Evolutionary conservation across 1,140 invertebrate genomes (phyloP).

Genomic region (Idris sp.): DNA sequence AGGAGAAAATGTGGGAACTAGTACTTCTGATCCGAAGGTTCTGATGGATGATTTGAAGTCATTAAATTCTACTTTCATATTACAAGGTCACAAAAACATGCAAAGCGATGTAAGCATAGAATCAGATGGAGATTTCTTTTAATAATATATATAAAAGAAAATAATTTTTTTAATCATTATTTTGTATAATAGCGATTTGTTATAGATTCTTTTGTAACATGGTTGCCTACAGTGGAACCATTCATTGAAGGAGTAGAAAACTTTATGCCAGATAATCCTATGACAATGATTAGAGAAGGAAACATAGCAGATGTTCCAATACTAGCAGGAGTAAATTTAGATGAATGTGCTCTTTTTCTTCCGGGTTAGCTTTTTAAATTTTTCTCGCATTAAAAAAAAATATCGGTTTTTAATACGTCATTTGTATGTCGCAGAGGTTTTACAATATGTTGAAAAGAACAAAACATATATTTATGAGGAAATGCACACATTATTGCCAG

Average conservation of each 20-base stretch:
- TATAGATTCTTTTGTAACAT: constrained; percentile 71
- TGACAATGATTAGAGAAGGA: constrained; percentile 76
- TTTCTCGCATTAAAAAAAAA: no score
- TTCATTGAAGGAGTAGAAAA: constrained; percentile 76
- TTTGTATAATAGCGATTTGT: constrained; percentile 10
- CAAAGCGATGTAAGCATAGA: constrained; percentile 17
- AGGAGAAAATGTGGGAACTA: constrained; percentile 80
- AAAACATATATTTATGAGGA: constrained; percentile 73
- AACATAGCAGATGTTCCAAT: constrained; percentile 81
- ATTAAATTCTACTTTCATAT: constrained; percentile 79
- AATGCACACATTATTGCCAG: constrained; percentile 77
- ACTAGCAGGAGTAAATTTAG: constrained; percentile 82
- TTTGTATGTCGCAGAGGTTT: constrained; percentile 61
- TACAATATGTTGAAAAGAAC: constrained; percentile 67
- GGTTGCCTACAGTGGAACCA: constrained; percentile 83
- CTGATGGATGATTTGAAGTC: constrained; percentile 81
- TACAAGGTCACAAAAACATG: constrained; percentile 73
- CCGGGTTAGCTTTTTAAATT: constrained; percentile 63
- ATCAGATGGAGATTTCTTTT: no score
- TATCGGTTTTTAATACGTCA: no score
- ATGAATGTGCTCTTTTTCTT: constrained; percentile 79
- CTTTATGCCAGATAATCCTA: constrained; percentile 81
- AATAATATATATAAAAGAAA: background rate
- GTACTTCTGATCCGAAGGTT: constrained; percentile 76
- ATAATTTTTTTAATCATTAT: constrained; percentile 1